Percentiles rank a stretch among this genome's conserved stretches.
These are phyloP conservation scores for Drosophila limbata DNA, from an alignment of 2,888 invertebrate genomes.

Conservation along the genomic window DNA sequence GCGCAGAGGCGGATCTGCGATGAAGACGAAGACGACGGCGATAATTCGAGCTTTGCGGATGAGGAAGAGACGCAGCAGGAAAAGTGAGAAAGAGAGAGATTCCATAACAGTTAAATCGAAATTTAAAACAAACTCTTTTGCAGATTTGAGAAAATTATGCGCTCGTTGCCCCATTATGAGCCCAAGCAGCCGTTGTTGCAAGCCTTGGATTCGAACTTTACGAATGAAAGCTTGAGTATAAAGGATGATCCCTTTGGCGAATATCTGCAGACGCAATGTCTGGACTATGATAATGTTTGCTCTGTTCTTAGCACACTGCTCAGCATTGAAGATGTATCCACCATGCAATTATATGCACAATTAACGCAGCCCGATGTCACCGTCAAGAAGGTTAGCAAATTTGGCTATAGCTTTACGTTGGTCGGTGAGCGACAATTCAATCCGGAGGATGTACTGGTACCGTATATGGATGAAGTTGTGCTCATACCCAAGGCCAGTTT, in stretches of 20 bases:
- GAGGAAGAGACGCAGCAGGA: slow-evolving; percentile 10
- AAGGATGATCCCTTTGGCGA: slow-evolving; percentile 27
- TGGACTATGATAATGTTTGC: slow-evolving; percentile 62
- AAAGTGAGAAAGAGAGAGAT: slow-evolving; percentile 35
- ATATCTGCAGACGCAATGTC: slow-evolving; percentile 45
- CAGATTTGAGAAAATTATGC: slow-evolving; percentile 35
- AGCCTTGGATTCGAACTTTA: slow-evolving; percentile 45
- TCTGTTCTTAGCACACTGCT: slow-evolving; percentile 67
- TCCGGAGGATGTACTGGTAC: slow-evolving; percentile 63
- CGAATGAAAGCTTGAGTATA: slow-evolving; percentile 26
- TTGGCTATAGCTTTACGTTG: slow-evolving; percentile 27
- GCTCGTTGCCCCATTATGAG: slow-evolving; percentile 25
- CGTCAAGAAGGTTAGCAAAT: slow-evolving; percentile 6
- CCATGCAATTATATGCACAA: slow-evolving; percentile 56
- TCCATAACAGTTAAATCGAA: no score
- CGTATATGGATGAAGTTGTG: slow-evolving; percentile 69
- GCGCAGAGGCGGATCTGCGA: not conserved
- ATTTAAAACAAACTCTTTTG: not conserved
- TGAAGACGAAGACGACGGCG: slow-evolving; percentile 13
- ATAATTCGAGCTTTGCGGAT: slow-evolving; percentile 6
- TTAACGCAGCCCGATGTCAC: slow-evolving; percentile 51
- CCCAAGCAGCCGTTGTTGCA: slow-evolving; percentile 38
- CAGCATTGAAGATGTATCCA: slow-evolving; percentile 78
- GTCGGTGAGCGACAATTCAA: slow-evolving; percentile 15
- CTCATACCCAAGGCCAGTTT: slow-evolving; percentile 64